Percentiles rank a stretch among this genome's conserved stretches.
Conservation (phyloP, 2,888 invertebrate genomes). For the Diogma glabrata region DNA sequence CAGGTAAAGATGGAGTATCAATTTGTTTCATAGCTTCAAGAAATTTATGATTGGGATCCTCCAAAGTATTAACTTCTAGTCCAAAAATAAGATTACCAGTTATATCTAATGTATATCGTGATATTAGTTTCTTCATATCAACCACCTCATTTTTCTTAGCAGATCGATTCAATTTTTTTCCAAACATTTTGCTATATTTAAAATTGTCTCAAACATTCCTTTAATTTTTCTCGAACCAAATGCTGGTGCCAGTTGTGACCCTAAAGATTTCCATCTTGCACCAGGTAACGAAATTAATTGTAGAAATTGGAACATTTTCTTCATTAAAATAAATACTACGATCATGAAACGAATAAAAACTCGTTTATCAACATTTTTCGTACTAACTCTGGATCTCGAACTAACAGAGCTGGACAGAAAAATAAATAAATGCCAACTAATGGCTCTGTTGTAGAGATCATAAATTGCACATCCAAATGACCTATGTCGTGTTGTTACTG, state of each 20-base stretch:
- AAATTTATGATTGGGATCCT: conserved; percentile 33
- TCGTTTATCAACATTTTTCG: conserved; percentile 49
- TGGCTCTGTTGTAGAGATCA: conserved; percentile 39
- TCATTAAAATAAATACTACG: conserved; percentile 51
- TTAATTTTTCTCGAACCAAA: conserved; percentile 58
- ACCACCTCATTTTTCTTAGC: conserved; percentile 31
- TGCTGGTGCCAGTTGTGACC: conserved; percentile 50
- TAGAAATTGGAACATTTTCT: conserved; percentile 46
- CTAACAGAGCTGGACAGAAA: conserved; percentile 44
- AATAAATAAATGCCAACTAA: conserved; percentile 50
- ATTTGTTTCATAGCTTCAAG: conserved; percentile 21
- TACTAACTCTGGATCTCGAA: conserved; percentile 49
- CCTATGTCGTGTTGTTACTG: conserved; percentile 41
- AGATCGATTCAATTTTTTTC: conserved; percentile 31
- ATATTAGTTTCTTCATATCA: conserved; percentile 34
- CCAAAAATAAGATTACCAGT: conserved; percentile 40
- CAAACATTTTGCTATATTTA: conserved; percentile 43
- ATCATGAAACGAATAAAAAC: conserved; percentile 50
- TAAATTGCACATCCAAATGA: conserved; percentile 50
- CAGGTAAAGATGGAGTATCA: conserved; percentile 11
- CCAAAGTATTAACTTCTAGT: conserved; percentile 33
- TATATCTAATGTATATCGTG: conserved; percentile 34
- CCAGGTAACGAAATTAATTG: conserved; percentile 47
- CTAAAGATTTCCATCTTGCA: conserved; percentile 48
- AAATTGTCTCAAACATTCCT: conserved; percentile 48